Conservation (phyloP, 2,888 invertebrate genomes). For the Tetragonula carbonaria region DNA sequence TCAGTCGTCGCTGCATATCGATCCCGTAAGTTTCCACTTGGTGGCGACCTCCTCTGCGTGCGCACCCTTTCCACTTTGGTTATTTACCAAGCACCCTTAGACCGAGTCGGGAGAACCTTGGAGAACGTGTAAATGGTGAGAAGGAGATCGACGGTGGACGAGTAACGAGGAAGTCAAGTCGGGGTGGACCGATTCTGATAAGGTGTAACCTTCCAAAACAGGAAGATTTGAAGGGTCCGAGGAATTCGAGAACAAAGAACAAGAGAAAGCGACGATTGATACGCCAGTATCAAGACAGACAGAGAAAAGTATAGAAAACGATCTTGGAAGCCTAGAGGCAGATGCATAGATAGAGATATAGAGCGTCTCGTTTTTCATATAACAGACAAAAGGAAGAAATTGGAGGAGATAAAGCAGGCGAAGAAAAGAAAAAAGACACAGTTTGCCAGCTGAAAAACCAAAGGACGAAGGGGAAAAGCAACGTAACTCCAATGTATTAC, state of each 20-base stretch:
- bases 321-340: neutral
- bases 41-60: constrained; percentile 72
- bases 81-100: constrained; percentile 64
- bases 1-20: constrained; percentile 70
- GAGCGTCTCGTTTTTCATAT: neutral
- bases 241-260: neutral
- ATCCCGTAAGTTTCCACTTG: constrained; percentile 75
- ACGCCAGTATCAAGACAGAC: neutral
- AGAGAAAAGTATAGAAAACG: neutral
- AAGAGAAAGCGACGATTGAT: neutral
- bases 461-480: constrained; percentile 62
- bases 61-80: constrained; percentile 63
- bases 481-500: constrained; percentile 82
- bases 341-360: neutral
- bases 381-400: neutral
- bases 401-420: neutral
- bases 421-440: constrained; percentile 1
- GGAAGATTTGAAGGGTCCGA: neutral
- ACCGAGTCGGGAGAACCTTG: constrained; percentile 58
- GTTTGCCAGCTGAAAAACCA: constrained; percentile 17
- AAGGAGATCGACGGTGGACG: constrained; percentile 30
- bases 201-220: constrained; percentile 1
- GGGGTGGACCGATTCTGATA: constrained; percentile 12
- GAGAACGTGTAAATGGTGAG: constrained; percentile 65
- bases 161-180: constrained; percentile 19